phyloP scores from a whole-genome alignment of 1,140 invertebrate genomes.

The Drosophila melanogaster region Release_6_plus_ISO1_MT NT_037436.4:5400001-5400500 shows the following conservation, averaged over 20 bases:
- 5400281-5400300: neutral
- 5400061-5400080: conserved; percentile 10
- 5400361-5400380: too few species aligned
- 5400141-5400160: conserved; percentile 30
- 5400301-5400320: neutral
- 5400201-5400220: conserved; percentile 40
- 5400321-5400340: too few species aligned
- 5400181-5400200: conserved; percentile 63
- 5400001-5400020: conserved; percentile 79
- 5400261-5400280: neutral
- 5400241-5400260: conserved; percentile 7
- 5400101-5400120: conserved; percentile 78
- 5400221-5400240: conserved; percentile 37
- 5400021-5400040: conserved; percentile 74
- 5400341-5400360: too few species aligned
- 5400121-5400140: conserved; percentile 74
- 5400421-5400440: too few species aligned
- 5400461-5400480: too few species aligned
- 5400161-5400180: conserved; percentile 61
- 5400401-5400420: too few species aligned
- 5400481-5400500: too few species aligned
- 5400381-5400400: too few species aligned
- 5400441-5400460: too few species aligned
- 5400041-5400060: conserved; percentile 24
- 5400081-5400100: conserved; percentile 75